Base-by-base conservation (phyloP, 2,888 invertebrate species). In the Eupithecia exiguata region DNA sequence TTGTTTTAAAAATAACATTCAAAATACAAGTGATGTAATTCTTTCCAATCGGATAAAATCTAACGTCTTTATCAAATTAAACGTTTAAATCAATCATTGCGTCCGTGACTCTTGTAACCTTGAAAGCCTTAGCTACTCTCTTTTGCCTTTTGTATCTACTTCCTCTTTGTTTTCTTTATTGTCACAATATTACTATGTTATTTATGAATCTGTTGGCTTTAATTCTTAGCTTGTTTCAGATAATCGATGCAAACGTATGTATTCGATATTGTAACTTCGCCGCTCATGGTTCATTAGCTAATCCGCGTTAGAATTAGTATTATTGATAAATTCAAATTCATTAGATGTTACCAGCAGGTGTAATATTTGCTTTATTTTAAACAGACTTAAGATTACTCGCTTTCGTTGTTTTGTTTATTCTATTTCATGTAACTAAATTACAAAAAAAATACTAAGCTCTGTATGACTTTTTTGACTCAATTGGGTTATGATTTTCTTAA, bases 101-200 rank as follows among this genome's bases (percentile, higher is more conserved):
- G 49, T 72, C 62, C 63, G 67, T 72, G 71, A 71, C 71, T 69
- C 18, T 14, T 38, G 18, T 49, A 69, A 49, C 74, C 74, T 69
- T 74, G 74, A 49, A 61, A 66, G 16, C 49, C 62, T 69, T 65
- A 49, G 65, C 62, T 18, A 58, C 68, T 74, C 40, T 70, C 68
- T 68, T 63, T 53, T 68, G 58, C 65, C 43, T 71, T 10, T 16
- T 49, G 35, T 65, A 58, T 53, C 21, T 68, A 21, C 40, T 68
- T 68, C 40, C 58, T 53, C 68, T 58, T 43, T 38, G 46, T 62
- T 43, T 30, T 30, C 30, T 58, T 38, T 43, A 38, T 65, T 1
- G 65, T 35, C 16, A 62, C 16, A 30, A 16, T 30, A 5, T 30
- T 30, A 30, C 62, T 61, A 5, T 7, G 5, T 18, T 58, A 12